Evolutionary conservation across 1,140 invertebrate species (phyloP).

Genomic region (Solenopsis fugax): DNA sequence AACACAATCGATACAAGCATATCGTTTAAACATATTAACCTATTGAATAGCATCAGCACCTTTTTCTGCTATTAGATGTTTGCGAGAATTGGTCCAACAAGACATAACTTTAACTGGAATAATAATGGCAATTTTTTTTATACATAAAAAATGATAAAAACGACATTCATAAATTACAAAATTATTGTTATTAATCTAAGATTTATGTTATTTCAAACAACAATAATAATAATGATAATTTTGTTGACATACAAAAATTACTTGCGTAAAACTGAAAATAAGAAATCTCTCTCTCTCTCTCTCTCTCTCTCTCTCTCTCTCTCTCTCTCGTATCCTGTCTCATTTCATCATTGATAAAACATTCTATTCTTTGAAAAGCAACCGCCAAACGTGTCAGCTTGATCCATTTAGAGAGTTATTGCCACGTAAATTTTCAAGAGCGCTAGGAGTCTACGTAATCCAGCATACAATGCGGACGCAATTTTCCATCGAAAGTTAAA

Average conservation of each 20-base stretch:
- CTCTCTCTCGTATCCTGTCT: neutral
- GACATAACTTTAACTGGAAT: no score
- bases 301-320: no score
- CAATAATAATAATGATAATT: neutral
- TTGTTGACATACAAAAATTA: neutral
- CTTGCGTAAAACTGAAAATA: neutral
- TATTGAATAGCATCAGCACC: no score
- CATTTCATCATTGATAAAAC: neutral
- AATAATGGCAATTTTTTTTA: neutral
- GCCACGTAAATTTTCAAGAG: constrained; percentile 27
- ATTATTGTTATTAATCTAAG: neutral
- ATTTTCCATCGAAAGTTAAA: constrained; percentile 70
- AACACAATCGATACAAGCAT: no score
- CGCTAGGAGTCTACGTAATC: constrained; percentile 38
- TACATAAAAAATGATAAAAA: neutral
- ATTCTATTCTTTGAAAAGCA: constrained; percentile 25
- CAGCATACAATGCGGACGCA: constrained; percentile 60
- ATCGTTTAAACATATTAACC: no score
- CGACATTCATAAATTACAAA: neutral
- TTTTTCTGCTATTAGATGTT: no score
- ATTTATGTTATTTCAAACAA: neutral
- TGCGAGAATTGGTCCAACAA: no score
- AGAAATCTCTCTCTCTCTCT: no score
- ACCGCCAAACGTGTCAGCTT: neutral
- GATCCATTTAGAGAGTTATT: constrained; percentile 30